These are phyloP conservation scores for Psephotus haematonotus DNA, from an alignment of 2,113 vertebrate genomes.

Conservation along the genomic window DNA sequence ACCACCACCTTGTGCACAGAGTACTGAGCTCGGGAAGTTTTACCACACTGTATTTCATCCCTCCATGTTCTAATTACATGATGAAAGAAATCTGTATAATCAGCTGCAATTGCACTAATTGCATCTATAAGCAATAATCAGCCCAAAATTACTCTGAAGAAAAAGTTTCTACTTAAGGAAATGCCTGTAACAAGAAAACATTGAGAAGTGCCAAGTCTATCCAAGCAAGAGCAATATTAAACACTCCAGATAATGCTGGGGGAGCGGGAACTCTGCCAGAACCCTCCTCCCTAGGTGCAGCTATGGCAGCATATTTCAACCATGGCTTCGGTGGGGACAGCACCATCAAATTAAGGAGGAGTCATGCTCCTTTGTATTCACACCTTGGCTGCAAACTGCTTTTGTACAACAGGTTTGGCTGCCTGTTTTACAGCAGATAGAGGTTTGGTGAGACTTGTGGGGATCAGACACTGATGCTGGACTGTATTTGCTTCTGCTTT, in stretches of 20 bases:
- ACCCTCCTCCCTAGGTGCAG: background rate
- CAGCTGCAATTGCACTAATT: conserved; percentile 68
- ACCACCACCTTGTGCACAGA: background rate
- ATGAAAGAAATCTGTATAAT: conserved; percentile 58
- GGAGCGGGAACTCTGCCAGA: background rate
- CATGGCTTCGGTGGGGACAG: background rate
- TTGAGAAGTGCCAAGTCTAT: background rate
- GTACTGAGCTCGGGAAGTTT: background rate
- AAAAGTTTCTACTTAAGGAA: conserved; percentile 52
- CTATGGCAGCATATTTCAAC: background rate
- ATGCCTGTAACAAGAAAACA: conserved; percentile 42
- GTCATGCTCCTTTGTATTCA: background rate
- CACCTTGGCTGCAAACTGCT: background rate
- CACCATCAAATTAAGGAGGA: background rate
- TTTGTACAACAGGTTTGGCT: background rate
- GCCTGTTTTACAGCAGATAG: background rate
- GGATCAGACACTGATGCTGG: background rate
- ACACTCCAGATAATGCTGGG: background rate
- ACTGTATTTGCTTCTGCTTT: background rate
- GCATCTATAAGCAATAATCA: conserved; percentile 69
- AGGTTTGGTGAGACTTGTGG: background rate
- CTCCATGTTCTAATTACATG: conserved; percentile 44
- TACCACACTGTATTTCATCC: conserved; percentile 40
- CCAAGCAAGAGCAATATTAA: accelerated
- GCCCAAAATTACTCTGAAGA: conserved; percentile 55